phyloP scores from a whole-genome alignment of 2,888 invertebrate genomes.

The Branchipolynoe longqiensis region DNA sequence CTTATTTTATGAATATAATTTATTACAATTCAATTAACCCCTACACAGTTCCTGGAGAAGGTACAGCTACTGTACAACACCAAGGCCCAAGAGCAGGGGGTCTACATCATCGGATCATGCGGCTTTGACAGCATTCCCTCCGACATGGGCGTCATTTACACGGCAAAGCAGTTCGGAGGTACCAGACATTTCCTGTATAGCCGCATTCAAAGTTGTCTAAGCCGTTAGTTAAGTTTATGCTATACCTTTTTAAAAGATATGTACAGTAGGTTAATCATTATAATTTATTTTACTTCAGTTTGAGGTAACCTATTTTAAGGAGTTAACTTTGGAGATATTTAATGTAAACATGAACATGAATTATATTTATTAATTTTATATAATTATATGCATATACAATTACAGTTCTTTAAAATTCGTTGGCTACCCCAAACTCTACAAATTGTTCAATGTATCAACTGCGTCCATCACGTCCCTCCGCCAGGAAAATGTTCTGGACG shows the following conservation, averaged over 20 bases:
- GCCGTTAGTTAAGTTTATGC: too few relatives aligned
- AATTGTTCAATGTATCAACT: too few relatives aligned
- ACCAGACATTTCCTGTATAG: background rate
- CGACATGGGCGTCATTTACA: conserved; percentile 91
- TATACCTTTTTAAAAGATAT: background rate
- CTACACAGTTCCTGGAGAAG: conserved; percentile 85
- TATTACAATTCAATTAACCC: background rate
- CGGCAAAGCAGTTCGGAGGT: conserved; percentile 77
- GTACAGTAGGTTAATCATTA: too few relatives aligned
- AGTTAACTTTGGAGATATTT: background rate
- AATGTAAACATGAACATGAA: background rate
- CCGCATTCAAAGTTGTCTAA: too few relatives aligned
- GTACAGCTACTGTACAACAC: conserved; percentile 92
- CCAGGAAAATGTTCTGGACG: too few relatives aligned
- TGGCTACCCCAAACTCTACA: too few relatives aligned
- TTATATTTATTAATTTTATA: background rate
- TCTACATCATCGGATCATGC: conserved; percentile 94
- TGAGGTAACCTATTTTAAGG: too few relatives aligned
- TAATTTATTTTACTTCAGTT: too few relatives aligned
- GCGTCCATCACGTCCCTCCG: too few relatives aligned
- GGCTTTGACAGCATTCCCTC: conserved; percentile 96
- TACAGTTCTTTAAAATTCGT: too few relatives aligned
- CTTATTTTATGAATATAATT: too few relatives aligned
- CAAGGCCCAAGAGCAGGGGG: conserved; percentile 87
- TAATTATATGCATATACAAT: too few relatives aligned